These are phyloP conservation scores for Paratrypauchen microcephalus DNA, from an alignment of 2,797 vertebrate species.

Conservation along the genomic window DNA sequence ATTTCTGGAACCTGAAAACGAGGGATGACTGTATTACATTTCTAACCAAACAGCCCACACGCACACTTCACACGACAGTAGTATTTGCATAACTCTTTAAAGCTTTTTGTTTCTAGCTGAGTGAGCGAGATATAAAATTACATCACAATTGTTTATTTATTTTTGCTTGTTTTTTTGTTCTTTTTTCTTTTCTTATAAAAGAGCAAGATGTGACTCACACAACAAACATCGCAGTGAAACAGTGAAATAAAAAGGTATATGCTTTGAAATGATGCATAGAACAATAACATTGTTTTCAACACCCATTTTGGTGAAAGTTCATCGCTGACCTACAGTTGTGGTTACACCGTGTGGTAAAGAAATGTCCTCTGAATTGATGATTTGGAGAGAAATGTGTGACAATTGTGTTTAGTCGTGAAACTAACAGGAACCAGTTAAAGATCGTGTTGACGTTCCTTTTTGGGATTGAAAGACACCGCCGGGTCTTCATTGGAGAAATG, in stretches of 20 bases:
- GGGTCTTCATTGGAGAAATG: slow-evolving; percentile 64
- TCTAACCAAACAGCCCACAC: too few species aligned
- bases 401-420: slow-evolving; percentile 65
- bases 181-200: slow-evolving; percentile 78
- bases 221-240: slow-evolving; percentile 59
- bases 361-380: slow-evolving; percentile 65
- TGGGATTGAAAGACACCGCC: slow-evolving; percentile 36
- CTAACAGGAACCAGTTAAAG: slow-evolving; percentile 57
- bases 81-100: too few species aligned
- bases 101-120: too few species aligned
- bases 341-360: slow-evolving; percentile 55
- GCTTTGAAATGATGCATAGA: slow-evolving; percentile 80
- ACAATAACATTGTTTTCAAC: slow-evolving; percentile 39
- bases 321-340: slow-evolving; percentile 31
- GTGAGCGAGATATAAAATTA: too few species aligned
- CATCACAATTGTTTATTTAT: slow-evolving; percentile 27
- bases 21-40: too few species aligned
- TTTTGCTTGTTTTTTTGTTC: slow-evolving; percentile 74
- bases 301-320: slow-evolving; percentile 41
- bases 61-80: too few species aligned
- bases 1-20: too few species aligned
- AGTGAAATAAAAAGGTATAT: slow-evolving; percentile 68
- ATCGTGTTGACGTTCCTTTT: slow-evolving; percentile 31
- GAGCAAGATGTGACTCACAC: slow-evolving; percentile 56
- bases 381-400: slow-evolving; percentile 80